phyloP scores from a whole-genome alignment of 2,113 vertebrate species.

The Zapornia atra region DNA sequence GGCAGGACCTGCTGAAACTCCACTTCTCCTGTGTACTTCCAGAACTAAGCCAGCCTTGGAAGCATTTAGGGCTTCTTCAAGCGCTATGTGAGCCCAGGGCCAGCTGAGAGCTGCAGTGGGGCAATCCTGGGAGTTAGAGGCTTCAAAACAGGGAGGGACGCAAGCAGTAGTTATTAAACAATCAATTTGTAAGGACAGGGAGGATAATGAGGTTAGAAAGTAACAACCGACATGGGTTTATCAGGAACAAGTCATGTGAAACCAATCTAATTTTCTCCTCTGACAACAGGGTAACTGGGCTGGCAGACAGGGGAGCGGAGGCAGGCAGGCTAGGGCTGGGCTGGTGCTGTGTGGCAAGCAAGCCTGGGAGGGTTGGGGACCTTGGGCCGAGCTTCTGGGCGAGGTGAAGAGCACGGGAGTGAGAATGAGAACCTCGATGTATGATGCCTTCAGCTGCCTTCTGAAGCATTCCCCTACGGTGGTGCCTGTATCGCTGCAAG shows the following conservation, averaged over 20 bases:
- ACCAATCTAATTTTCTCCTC: not conserved
- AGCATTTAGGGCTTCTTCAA: not conserved
- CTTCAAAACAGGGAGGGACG: not conserved
- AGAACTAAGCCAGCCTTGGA: not conserved
- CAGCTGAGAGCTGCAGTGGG: not conserved
- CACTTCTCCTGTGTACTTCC: not conserved
- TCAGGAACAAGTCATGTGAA: not conserved
- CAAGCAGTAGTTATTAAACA: not conserved
- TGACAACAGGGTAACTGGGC: not conserved
- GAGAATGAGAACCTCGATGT: rapidly evolving
- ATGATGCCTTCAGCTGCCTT: rapidly evolving
- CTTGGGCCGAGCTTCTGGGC: not conserved
- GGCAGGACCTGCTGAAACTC: not conserved
- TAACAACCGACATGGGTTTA: not conserved
- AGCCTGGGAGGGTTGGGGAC: not conserved
- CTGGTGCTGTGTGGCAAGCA: not conserved
- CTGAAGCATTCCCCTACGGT: rapidly evolving
- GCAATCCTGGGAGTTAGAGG: not conserved
- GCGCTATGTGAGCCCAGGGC: not conserved
- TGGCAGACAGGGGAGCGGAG: not conserved
- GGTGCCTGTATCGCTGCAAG: not conserved
- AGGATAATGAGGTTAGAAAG: not conserved
- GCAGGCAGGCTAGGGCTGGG: not conserved
- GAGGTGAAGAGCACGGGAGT: not conserved
- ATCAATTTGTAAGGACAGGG: not conserved